phyloP scores from a whole-genome alignment of 2,888 invertebrate genomes.

The Amorpha juglandis region DNA sequence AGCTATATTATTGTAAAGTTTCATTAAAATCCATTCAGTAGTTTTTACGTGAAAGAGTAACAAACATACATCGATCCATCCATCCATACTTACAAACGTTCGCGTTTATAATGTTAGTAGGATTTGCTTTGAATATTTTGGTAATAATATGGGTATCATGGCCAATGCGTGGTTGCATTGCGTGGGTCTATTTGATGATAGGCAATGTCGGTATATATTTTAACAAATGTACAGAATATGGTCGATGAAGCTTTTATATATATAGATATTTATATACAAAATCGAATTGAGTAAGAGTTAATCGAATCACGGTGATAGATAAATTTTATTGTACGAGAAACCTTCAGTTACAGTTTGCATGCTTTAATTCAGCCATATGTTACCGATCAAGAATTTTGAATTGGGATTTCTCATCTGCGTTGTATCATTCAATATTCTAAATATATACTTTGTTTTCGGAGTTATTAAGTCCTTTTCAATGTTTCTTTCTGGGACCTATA shows the following conservation, averaged over 20 bases:
- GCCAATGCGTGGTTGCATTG: not conserved
- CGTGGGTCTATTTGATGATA: not conserved
- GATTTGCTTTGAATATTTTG: constrained; percentile 23
- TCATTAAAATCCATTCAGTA: no score
- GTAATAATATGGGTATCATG: constrained; percentile 27
- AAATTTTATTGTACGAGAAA: not conserved
- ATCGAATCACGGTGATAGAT: not conserved
- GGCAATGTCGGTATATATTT: not conserved
- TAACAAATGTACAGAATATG: not conserved
- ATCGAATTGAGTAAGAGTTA: not conserved
- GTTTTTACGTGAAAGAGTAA: no score
- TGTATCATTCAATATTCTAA: no score
- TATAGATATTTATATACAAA: not conserved
- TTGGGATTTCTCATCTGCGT: no score
- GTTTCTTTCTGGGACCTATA: no score
- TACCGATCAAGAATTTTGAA: no score
- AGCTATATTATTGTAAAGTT: no score
- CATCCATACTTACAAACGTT: no score
- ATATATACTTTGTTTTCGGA: no score
- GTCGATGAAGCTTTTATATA: constrained; percentile 1
- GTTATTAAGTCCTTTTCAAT: no score
- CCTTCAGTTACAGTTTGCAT: not conserved
- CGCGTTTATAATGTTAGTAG: no score
- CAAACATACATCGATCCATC: no score
- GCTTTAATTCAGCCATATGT: not conserved